phyloP scores from a whole-genome alignment of 2,888 invertebrate species.

The Endomychus coccineus region DNA sequence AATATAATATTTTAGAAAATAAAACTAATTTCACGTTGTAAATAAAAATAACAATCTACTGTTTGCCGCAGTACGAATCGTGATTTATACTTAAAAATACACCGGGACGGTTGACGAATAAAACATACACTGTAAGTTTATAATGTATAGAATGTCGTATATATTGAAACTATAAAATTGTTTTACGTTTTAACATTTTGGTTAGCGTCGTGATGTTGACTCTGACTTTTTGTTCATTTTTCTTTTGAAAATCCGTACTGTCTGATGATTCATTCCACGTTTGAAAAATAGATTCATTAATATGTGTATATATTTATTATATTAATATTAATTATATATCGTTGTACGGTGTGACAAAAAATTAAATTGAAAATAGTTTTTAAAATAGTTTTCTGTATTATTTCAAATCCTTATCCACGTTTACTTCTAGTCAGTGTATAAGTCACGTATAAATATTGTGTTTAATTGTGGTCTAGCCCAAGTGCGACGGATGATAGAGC shows the following conservation, averaged over 20 bases:
- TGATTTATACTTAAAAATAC: constrained; percentile 36
- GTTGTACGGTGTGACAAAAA: constrained; percentile 45
- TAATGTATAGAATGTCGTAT: constrained; percentile 41
- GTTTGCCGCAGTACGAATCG: constrained; percentile 28
- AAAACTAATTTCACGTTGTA: constrained; percentile 29
- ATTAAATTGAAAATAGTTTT: constrained; percentile 42
- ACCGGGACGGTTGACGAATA: constrained; percentile 39
- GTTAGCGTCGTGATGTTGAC: constrained; percentile 35
- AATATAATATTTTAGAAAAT: constrained; percentile 35
- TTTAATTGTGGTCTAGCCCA: constrained; percentile 14
- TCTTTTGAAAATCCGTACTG: constrained; percentile 32
- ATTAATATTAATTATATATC: constrained; percentile 40
- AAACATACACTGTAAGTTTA: constrained; percentile 40
- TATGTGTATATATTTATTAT: constrained; percentile 44
- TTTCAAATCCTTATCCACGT: constrained; percentile 16
- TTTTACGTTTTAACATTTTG: constrained; percentile 37
- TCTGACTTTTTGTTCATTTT: constrained; percentile 27
- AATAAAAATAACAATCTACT: constrained; percentile 29
- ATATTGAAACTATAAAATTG: constrained; percentile 35
- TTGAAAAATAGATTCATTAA: constrained; percentile 24
- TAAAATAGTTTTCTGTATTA: constrained; percentile 32
- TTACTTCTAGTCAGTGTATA: constrained; percentile 24
- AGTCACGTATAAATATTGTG: constrained; percentile 11
- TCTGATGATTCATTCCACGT: no score
- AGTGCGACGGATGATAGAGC: not conserved